Conservation (phyloP, 2,797 vertebrate genomes). For the Mus minutoides region DNA sequence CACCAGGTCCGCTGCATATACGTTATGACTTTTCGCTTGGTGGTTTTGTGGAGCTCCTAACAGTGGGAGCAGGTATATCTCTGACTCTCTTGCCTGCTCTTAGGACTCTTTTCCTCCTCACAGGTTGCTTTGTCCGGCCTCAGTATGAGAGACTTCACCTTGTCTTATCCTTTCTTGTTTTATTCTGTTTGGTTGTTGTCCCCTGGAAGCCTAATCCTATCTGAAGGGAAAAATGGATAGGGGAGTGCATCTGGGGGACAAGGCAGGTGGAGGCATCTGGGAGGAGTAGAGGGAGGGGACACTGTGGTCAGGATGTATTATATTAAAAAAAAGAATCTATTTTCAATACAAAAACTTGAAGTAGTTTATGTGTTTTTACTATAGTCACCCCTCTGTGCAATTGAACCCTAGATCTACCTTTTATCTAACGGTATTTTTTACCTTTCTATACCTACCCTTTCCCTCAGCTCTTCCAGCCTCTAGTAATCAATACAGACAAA, state of each 20-base stretch:
- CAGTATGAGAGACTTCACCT: background rate
- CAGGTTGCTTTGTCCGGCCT: background rate
- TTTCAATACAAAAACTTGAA: background rate
- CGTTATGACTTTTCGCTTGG: background rate
- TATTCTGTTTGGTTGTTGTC: background rate
- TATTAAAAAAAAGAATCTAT: background rate
- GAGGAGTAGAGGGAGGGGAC: background rate
- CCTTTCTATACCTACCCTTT: background rate
- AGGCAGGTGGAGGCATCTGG: background rate
- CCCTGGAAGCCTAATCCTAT: background rate
- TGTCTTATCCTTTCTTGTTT: background rate
- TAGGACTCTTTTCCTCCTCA: too few relatives aligned
- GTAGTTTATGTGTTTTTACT: background rate
- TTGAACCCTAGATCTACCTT: background rate
- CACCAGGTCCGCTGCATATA: too few relatives aligned
- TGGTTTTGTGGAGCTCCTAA: background rate
- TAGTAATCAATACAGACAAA: background rate
- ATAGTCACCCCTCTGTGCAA: background rate
- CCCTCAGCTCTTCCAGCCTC: too few relatives aligned
- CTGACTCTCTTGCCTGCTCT: background rate
- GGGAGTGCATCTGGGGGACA: background rate
- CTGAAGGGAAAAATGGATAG: background rate
- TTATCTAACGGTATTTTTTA: background rate
- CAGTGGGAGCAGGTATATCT: background rate
- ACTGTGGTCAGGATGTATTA: background rate